Evolutionary conservation across 2,797 vertebrate species (phyloP).

Genomic region (Astyanax mexicanus): DNA sequence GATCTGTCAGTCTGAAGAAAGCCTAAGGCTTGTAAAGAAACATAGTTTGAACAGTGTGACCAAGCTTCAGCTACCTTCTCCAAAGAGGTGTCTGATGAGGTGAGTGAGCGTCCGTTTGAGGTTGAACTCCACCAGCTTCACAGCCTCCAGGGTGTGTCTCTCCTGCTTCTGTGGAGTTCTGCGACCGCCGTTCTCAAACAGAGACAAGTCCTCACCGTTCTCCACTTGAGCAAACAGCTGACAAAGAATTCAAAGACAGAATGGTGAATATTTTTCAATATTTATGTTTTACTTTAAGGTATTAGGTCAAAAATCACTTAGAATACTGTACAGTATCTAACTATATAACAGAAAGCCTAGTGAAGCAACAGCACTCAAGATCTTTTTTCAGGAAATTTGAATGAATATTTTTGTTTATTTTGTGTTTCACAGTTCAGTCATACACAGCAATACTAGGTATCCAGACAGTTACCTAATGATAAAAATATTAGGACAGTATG

Average conservation of each 20-base stretch:
- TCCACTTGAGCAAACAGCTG: slow-evolving; percentile 86
- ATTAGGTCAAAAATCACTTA: not conserved
- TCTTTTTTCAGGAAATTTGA: too few relatives aligned
- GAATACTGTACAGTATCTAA: not conserved
- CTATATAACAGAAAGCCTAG: too few relatives aligned
- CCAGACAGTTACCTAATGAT: too few relatives aligned
- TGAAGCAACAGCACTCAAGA: too few relatives aligned
- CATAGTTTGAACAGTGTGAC: not conserved
- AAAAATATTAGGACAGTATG: too few relatives aligned
- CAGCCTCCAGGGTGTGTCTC: slow-evolving; percentile 89
- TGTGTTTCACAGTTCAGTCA: too few relatives aligned
- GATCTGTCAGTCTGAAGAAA: not conserved
- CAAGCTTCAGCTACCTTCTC: slow-evolving; percentile 80
- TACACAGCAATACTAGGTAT: too few relatives aligned
- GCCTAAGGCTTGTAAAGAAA: not conserved
- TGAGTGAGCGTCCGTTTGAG: slow-evolving; percentile 86
- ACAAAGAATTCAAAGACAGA: not conserved
- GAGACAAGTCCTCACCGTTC: slow-evolving; percentile 78
- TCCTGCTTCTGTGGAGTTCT: slow-evolving; percentile 88
- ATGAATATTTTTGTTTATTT: too few relatives aligned
- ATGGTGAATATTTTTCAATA: too few relatives aligned
- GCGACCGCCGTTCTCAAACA: slow-evolving; percentile 85
- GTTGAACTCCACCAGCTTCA: slow-evolving; percentile 88
- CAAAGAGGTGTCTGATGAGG: slow-evolving; percentile 88
- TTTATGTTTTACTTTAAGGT: too few relatives aligned